Conservation (phyloP, 2,797 vertebrate species). For the Arnoldichthys spilopterus region DNA sequence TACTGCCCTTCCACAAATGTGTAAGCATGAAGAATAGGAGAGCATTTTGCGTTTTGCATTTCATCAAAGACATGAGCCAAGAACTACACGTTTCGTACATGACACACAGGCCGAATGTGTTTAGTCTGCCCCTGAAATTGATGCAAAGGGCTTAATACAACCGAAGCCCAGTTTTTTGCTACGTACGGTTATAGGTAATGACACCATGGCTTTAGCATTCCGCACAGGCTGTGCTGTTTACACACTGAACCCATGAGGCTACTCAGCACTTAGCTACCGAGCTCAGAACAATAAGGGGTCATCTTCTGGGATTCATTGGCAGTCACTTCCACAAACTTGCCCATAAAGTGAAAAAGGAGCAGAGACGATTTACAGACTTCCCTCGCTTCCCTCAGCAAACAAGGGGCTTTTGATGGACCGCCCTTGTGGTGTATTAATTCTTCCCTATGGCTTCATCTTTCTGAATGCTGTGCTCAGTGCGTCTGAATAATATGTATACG, state of each 20-base stretch:
- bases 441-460: slow-evolving; percentile 9
- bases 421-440: slow-evolving; percentile 8
- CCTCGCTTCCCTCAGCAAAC: slow-evolving; percentile 14
- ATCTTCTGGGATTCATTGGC: slow-evolving; percentile 35
- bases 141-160: neutral
- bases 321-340: slow-evolving; percentile 19
- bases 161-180: neutral
- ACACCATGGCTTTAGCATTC: neutral
- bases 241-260: neutral
- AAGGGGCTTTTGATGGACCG: slow-evolving; percentile 2
- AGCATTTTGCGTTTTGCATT: no score
- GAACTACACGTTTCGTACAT: no score
- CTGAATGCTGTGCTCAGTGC: neutral
- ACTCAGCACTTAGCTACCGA: slow-evolving; percentile 8
- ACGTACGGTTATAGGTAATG: neutral
- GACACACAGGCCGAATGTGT: no score
- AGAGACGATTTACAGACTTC: slow-evolving; percentile 32
- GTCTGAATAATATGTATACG: slow-evolving; percentile 7
- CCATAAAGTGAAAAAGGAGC: slow-evolving; percentile 3
- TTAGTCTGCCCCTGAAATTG: neutral
- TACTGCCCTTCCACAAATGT: no score
- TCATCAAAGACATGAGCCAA: no score
- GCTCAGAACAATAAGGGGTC: slow-evolving; percentile 23
- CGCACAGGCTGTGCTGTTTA: neutral
- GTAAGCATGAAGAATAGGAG: no score